Percentiles rank a stretch among this genome's conserved stretches.
phyloP scores from a whole-genome alignment of 2,113 vertebrate genomes.

The Xenus cinereus region DNA sequence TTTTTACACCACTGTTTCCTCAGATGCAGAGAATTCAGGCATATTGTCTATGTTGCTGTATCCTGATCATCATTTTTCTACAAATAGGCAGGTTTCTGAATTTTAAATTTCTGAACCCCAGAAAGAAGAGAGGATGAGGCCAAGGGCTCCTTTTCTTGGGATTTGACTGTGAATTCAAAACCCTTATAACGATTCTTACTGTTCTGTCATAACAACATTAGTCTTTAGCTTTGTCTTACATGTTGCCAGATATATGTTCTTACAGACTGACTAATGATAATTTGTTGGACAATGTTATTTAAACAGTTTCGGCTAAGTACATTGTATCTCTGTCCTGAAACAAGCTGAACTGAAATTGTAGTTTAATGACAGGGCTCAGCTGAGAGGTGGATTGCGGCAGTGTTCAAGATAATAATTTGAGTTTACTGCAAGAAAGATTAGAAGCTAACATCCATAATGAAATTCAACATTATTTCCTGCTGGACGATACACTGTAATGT shows the following conservation, averaged over 20 bases:
- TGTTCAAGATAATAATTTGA: not conserved
- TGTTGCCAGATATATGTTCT: not conserved
- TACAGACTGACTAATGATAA: not conserved
- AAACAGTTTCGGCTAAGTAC: not conserved
- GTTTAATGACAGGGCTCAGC: not conserved
- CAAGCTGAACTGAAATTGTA: not conserved
- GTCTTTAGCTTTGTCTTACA: not conserved
- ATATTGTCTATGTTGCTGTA: not conserved
- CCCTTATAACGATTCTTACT: not conserved
- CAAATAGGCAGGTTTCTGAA: not conserved
- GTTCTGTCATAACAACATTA: not conserved
- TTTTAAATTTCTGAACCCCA: not conserved
- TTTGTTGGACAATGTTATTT: not conserved
- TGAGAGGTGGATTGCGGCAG: not conserved
- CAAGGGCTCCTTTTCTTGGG: not conserved
- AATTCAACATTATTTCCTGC: not conserved
- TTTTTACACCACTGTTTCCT: not conserved
- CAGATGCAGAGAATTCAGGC: not conserved
- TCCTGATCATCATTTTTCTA: not conserved
- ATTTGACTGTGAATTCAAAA: not conserved
- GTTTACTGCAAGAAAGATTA: not conserved
- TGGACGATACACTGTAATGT: not conserved
- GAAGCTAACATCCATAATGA: not conserved
- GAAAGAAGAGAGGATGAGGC: not conserved
- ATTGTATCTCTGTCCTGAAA: not conserved